phyloP scores from a whole-genome alignment of 2,888 invertebrate genomes.

The Synergus japonicus region DNA sequence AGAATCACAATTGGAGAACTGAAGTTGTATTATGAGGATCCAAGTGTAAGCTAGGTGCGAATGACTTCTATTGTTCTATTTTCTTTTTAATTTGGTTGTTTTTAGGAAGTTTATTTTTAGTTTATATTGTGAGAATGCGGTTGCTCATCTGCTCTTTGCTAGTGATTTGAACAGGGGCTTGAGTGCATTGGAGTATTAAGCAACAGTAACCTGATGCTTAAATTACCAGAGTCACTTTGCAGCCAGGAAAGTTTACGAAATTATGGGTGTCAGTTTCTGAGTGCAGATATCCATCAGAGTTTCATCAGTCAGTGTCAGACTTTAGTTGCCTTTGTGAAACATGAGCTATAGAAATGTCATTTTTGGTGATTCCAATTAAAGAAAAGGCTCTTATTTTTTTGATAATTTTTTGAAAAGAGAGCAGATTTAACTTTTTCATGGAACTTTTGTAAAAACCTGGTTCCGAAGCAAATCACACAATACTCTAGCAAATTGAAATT shows the following conservation, averaged over 20 bases:
- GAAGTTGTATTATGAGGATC: conserved; percentile 7
- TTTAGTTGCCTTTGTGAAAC: not conserved
- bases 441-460: not conserved
- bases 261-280: not conserved
- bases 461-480: not conserved
- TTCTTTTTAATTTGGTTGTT: not conserved
- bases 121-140: not conserved
- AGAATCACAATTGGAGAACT: not conserved
- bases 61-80: not conserved
- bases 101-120: not conserved
- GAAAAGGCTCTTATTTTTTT: not conserved
- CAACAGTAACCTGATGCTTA: not conserved
- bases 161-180: conserved; percentile 4
- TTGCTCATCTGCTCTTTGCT: not conserved
- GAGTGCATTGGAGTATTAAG: conserved; percentile 23
- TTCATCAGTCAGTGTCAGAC: conserved; percentile 14
- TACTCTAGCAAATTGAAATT: not conserved
- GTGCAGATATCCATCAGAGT: not conserved
- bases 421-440: not conserved
- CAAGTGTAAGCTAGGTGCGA: conserved; percentile 5
- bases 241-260: not conserved
- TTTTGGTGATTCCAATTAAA: not conserved
- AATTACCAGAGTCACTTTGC: conserved; percentile 8
- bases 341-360: not conserved
- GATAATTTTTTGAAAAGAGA: not conserved